These are phyloP conservation scores for Crotalus adamanteus DNA, from an alignment of 2,797 vertebrate genomes.

Conservation along the genomic window DNA sequence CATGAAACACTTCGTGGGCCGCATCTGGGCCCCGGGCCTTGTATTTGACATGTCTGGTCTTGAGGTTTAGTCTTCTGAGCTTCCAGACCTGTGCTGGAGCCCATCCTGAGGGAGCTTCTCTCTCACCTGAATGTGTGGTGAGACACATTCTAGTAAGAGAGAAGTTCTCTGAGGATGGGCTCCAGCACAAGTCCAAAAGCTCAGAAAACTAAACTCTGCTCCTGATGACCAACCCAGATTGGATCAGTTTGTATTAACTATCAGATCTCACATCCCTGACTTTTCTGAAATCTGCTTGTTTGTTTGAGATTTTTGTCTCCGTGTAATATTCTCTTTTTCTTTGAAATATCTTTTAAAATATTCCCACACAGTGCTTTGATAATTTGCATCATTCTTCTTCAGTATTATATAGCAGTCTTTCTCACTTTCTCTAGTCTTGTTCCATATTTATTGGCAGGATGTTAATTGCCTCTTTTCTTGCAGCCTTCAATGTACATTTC, in stretches of 20 bases:
- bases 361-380: neutral
- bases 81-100: neutral
- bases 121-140: no score
- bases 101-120: no score
- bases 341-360: neutral
- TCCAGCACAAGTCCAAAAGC: neutral
- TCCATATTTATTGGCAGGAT: neutral
- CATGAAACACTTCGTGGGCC: no score
- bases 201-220: neutral
- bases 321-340: neutral
- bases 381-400: slow-evolving; percentile 12
- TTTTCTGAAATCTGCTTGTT: neutral
- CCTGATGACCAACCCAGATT: neutral
- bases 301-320: neutral
- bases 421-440: neutral
- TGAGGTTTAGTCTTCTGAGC: neutral
- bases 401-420: slow-evolving; percentile 26
- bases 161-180: neutral
- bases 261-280: neutral
- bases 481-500: neutral
- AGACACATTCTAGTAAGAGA: neutral
- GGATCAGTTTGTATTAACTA: neutral
- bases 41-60: no score
- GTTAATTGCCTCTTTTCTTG: neutral
- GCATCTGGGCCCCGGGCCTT: no score